Base-by-base conservation (phyloP, 1,140 invertebrate species). In the Littorina saxatilis region DNA sequence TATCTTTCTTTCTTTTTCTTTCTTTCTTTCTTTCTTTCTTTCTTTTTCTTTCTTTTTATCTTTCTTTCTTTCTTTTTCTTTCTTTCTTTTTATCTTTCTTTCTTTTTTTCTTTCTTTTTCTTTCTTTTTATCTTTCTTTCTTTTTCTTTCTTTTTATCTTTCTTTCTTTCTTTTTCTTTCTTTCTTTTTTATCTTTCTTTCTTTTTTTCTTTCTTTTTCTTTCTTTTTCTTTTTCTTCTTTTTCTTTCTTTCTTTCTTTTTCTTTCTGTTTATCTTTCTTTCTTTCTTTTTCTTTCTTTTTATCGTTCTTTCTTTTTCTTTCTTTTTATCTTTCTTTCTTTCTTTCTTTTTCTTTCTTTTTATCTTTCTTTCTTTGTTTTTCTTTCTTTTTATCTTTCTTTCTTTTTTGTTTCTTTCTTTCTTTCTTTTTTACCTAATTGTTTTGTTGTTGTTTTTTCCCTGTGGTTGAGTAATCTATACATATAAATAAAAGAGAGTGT, bases 301-400 rank as follows among this genome's bases (percentile, higher is more conserved):
- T n/a, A n/a, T n/a, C n/a, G n/a, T n/a, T n/a, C n/a, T 58, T n/a
- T 23, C 55, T 23, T 4, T 58, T n/a, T 58, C 55, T 11, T n/a
- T 58, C 55, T 58, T n/a, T 58, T n/a, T 58, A 15, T 58, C 55
- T 68, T 27, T 68, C 35, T 68, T 27, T 68, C 63, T 39, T 35
- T 35, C 63, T 68, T 23, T 63, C 58, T 63, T n/a, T 63, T n/a
- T 63, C 58, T 63, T n/a, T 63, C 58, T 63, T n/a, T 63, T n/a
- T 63, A 9, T 63, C 58, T 63, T n/a, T 63, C 58, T 63, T 29
- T 63, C 27, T n/a, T n/a, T n/a, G n/a, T n/a, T n/a, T n/a, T n/a
- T n/a, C n/a, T n/a, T n/a, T n/a, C n/a, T n/a, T n/a, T 63, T n/a
- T 63, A 9, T 63, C 58, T 63, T 29, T 63, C 58, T 23, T 58